Evolutionary conservation across 2,797 vertebrate genomes (phyloP).

Genomic region (Enteromius argenteus): DNA sequence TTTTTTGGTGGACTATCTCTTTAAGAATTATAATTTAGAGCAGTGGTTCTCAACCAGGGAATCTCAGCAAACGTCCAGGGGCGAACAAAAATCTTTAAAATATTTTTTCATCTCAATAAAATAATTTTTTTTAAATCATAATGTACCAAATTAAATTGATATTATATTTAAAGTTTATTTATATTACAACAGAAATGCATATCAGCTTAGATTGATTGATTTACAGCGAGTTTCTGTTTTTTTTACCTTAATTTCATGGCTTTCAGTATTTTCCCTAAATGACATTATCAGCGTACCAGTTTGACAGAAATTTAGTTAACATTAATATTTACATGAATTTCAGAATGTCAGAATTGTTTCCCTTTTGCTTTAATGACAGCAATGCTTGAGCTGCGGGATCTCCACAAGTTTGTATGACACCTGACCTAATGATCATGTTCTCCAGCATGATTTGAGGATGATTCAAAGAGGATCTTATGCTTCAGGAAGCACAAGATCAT

Average conservation of each 20-base stretch:
- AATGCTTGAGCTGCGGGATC: not conserved
- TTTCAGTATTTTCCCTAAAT: not conserved
- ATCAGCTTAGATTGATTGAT: not conserved
- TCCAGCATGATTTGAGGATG: not conserved
- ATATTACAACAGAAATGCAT: not conserved
- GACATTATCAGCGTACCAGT: not conserved
- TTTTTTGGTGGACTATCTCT: not conserved
- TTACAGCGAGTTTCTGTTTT: not conserved
- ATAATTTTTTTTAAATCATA: not conserved
- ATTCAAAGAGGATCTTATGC: not conserved
- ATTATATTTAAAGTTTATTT: not conserved
- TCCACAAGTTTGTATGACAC: not conserved
- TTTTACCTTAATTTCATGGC: not conserved
- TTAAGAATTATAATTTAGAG: not conserved
- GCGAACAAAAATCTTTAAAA: not conserved
- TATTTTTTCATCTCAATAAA: not conserved
- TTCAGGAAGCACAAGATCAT: not conserved
- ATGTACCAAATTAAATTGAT: not conserved
- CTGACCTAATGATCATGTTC: not conserved
- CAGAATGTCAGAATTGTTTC: not conserved
- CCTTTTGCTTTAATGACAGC: not conserved
- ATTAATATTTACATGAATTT: not conserved
- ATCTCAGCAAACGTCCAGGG: not conserved
- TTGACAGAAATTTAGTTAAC: not conserved
- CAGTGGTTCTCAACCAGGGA: no score